Percentiles rank a stretch among this genome's conserved stretches.
These are phyloP conservation scores for Drosophila pallidifrons DNA, from an alignment of 1,140 invertebrate species.

Conservation along the genomic window DNA sequence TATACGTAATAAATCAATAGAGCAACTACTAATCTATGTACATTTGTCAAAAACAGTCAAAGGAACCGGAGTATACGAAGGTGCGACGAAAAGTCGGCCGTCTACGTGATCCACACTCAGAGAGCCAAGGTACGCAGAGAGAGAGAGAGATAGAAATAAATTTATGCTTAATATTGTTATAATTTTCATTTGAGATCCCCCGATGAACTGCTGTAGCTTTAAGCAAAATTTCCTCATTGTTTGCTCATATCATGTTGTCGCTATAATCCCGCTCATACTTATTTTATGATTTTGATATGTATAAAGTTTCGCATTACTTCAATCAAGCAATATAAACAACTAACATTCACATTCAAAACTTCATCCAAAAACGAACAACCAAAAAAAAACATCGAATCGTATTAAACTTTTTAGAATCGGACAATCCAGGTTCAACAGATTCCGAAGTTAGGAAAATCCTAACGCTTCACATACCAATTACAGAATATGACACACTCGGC, in stretches of 20 bases:
- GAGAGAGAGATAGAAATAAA: conserved; percentile 10
- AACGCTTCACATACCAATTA: conserved; percentile 94
- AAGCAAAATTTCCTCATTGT: conserved; percentile 69
- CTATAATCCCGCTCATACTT: conserved; percentile 2
- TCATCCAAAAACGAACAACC: conserved; percentile 62
- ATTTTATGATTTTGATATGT: conserved; percentile 13
- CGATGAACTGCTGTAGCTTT: conserved; percentile 49
- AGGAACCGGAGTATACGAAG: conserved; percentile 93
- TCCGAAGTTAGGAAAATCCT: conserved; percentile 95
- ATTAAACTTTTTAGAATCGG: conserved; percentile 90
- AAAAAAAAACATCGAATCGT: conserved; percentile 83
- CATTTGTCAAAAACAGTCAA: conserved; percentile 85
- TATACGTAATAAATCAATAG: background rate
- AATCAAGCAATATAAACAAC: conserved; percentile 45
- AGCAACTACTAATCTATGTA: too few species aligned
- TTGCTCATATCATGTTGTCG: conserved; percentile 32
- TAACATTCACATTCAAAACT: conserved; percentile 59
- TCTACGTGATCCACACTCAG: conserved; percentile 91
- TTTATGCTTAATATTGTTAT: conserved; percentile 7
- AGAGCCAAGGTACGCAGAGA: conserved; percentile 89
- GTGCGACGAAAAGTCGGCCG: conserved; percentile 91
- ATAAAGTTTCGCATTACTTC: conserved; percentile 12
- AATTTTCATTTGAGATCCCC: conserved; percentile 9
- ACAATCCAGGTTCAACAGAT: conserved; percentile 94
- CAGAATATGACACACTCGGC: conserved; percentile 92